Conservation (phyloP, 2,888 invertebrate species). For the Tinea pellionella region DNA sequence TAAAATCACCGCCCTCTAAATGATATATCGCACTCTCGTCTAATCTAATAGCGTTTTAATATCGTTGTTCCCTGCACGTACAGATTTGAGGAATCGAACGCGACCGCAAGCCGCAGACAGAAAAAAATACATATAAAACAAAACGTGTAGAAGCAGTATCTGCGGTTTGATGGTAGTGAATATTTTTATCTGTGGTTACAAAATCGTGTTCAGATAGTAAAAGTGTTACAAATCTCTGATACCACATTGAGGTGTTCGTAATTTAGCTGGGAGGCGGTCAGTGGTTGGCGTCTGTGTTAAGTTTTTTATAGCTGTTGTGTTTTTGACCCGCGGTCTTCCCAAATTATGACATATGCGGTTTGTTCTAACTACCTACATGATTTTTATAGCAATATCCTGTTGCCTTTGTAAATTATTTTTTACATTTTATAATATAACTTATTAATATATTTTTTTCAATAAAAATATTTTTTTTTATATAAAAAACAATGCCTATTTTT, state of each 20-base stretch:
- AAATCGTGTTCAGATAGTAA: not conserved
- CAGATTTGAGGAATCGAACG: not conserved
- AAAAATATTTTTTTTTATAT: too few species aligned
- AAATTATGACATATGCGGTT: constrained; percentile 29
- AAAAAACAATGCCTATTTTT: too few species aligned
- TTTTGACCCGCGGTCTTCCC: constrained; percentile 19
- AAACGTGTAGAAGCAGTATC: not conserved
- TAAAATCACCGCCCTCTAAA: constrained; percentile 52
- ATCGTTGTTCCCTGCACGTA: constrained; percentile 30
- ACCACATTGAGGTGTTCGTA: constrained; percentile 24
- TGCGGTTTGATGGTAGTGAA: not conserved
- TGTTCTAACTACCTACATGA: not conserved
- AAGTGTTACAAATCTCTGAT: constrained; percentile 3
- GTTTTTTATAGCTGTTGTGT: constrained; percentile 15
- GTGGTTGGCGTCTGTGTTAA: constrained; percentile 21
- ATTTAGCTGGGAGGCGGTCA: constrained; percentile 23
- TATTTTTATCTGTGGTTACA: not conserved
- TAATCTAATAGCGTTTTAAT: constrained; percentile 67
- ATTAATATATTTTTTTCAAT: too few species aligned
- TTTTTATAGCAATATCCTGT: constrained; percentile 19
- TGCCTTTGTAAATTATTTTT: constrained; percentile 17
- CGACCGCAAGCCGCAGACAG: not conserved
- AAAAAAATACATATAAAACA: not conserved
- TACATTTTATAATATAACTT: too few species aligned
- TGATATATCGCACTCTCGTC: constrained; percentile 55